These are phyloP conservation scores for Masnerella sp. DNA, from an alignment of 2,888 invertebrate genomes.

Conservation along the genomic window DNA sequence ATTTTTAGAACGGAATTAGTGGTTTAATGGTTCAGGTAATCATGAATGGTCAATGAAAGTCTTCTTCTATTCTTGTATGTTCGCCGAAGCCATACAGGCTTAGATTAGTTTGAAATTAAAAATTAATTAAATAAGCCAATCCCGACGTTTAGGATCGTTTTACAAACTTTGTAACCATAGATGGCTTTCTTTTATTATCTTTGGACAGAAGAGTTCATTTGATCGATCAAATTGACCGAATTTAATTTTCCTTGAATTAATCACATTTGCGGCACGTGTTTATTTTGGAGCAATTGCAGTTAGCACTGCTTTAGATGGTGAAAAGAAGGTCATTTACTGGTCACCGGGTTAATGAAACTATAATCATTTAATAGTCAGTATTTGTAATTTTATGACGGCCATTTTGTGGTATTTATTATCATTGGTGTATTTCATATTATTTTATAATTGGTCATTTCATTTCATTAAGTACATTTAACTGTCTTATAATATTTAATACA, in stretches of 20 bases:
- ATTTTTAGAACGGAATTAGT: conserved; percentile 8
- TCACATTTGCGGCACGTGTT: too few relatives aligned
- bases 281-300: too few relatives aligned
- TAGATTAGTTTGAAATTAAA: conserved; percentile 37
- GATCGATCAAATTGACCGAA: not conserved
- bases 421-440: too few relatives aligned
- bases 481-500: too few relatives aligned
- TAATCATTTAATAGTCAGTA: too few relatives aligned
- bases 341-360: too few relatives aligned
- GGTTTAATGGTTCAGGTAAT: conserved; percentile 36
- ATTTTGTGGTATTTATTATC: too few relatives aligned
- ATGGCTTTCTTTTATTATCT: conserved; percentile 1
- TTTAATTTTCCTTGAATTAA: not conserved
- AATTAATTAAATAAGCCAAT: conserved; percentile 41
- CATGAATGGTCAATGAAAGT: conserved; percentile 42
- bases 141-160: conserved; percentile 31
- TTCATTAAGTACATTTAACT: too few relatives aligned
- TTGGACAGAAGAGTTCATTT: not conserved
- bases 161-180: conserved; percentile 11
- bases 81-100: conserved; percentile 25
- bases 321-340: too few relatives aligned
- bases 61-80: conserved; percentile 30
- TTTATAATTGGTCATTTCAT: too few relatives aligned
- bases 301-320: too few relatives aligned
- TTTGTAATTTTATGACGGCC: too few relatives aligned